Evolutionary conservation across 2,113 vertebrate genomes (phyloP).

Genomic region (Ginglymostoma cirratum): DNA sequence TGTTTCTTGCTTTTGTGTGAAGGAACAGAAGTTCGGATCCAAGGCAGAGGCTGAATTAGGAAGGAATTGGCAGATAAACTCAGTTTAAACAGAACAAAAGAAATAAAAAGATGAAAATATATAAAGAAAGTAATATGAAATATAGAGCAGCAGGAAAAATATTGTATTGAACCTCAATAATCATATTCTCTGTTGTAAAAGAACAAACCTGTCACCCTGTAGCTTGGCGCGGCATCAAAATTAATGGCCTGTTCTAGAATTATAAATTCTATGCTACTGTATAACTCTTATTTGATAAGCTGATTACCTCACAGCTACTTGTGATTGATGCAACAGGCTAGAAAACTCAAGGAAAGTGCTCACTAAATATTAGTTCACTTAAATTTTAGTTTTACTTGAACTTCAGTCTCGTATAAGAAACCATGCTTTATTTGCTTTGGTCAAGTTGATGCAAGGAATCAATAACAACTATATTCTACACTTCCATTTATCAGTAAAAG

Average conservation of each 20-base stretch:
- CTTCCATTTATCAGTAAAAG: neutral
- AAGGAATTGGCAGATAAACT: neutral
- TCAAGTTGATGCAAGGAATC: neutral
- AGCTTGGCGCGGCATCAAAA: neutral
- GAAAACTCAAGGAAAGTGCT: neutral
- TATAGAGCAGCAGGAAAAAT: neutral
- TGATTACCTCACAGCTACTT: neutral
- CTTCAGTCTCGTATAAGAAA: neutral
- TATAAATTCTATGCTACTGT: neutral
- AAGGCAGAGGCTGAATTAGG: neutral
- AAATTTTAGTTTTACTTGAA: neutral
- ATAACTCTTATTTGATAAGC: neutral
- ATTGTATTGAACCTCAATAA: neutral
- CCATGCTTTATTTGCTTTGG: neutral
- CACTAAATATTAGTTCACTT: neutral
- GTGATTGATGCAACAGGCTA: neutral
- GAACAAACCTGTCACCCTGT: neutral
- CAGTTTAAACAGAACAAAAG: neutral
- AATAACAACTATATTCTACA: neutral
- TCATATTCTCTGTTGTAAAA: neutral
- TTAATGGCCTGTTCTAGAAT: neutral
- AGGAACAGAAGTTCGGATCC: neutral
- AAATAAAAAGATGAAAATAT: neutral
- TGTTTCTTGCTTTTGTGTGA: neutral
- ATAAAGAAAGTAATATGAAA: neutral